Evolutionary conservation across 1,140 invertebrate genomes (phyloP).

Genomic region (Tetragnatha versicolor): DNA sequence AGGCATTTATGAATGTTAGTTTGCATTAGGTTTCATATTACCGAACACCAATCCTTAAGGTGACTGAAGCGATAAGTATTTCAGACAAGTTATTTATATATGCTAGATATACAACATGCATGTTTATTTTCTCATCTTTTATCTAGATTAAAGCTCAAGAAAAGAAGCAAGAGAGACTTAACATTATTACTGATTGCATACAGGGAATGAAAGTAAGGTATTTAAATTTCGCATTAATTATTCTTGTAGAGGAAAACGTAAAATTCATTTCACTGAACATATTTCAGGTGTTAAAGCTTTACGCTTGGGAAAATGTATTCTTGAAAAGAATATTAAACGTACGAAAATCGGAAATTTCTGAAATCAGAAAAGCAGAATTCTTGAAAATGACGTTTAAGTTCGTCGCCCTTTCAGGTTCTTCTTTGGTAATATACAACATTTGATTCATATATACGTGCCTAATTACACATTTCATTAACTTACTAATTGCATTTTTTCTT

Average conservation of each 20-base stretch:
- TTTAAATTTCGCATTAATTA: background rate
- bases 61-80: too few relatives aligned
- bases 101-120: too few relatives aligned
- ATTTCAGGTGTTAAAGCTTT: conserved; percentile 67
- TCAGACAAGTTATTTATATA: too few relatives aligned
- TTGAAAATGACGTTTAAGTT: conserved; percentile 29
- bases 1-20: too few relatives aligned
- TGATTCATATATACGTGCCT: background rate
- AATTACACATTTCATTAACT: background rate
- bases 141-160: background rate
- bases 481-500: background rate
- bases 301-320: conserved; percentile 65
- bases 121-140: background rate
- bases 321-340: conserved; percentile 54
- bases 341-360: conserved; percentile 56
- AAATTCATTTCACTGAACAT: background rate
- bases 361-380: conserved; percentile 21
- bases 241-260: background rate
- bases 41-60: too few relatives aligned
- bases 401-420: conserved; percentile 17
- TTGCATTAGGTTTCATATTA: too few relatives aligned
- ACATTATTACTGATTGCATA: conserved; percentile 14
- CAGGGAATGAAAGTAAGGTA: conserved; percentile 31
- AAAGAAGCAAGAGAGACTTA: conserved; percentile 33
- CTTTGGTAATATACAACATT: conserved; percentile 11